Evolutionary conservation across 2,888 invertebrate genomes (phyloP), one percentile per base, ranked within the genome.

Genomic region (Aspidiotus destructor): DNA sequence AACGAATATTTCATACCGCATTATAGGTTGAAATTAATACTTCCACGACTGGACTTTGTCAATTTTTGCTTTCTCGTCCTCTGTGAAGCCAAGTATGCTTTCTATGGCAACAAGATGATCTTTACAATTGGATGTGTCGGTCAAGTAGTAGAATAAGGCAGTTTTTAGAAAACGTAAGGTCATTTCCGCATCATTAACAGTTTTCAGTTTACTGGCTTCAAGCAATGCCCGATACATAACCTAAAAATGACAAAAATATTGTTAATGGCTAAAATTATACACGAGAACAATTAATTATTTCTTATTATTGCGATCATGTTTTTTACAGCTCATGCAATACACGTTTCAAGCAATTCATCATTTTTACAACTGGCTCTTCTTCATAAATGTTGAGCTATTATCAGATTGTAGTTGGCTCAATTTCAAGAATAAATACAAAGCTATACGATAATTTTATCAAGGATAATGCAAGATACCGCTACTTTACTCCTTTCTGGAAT

Each of bases 111-210:
- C 86, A 70, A 94, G 81, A 77, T 94, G 94, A 15, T 92, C 90
- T 74, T 88, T 88, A 68, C 88, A 87, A 76, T 92, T 92, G 77
- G 93, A 92, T 73, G 86, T 87, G 76, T 93, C 92, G 3, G 92
- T 89, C 70, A 94, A 81, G 78, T 92, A 94, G 77, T 94, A 93
- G 78, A 92, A 94, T 75, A 94, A 85, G 67, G 94, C 93, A 71
- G 93, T 93, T 79, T 92, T 93, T 72, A 94, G 83, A 80, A 94
- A 94, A 78, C 92, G 91, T 75, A 94, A 80, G 17, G 92, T 92
- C 73, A 93, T 87, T 79, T 92, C 91, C n/a, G 93, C 91, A 79
- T 93, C 92, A 69, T 89, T 85, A 73, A 83, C 84, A 73, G 83
- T 84, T 77, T 85, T 86, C 76, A 80, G 85, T 72, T 80, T 62